phyloP scores from a whole-genome alignment of 2,113 vertebrate species.

The Origma solitaria region DNA sequence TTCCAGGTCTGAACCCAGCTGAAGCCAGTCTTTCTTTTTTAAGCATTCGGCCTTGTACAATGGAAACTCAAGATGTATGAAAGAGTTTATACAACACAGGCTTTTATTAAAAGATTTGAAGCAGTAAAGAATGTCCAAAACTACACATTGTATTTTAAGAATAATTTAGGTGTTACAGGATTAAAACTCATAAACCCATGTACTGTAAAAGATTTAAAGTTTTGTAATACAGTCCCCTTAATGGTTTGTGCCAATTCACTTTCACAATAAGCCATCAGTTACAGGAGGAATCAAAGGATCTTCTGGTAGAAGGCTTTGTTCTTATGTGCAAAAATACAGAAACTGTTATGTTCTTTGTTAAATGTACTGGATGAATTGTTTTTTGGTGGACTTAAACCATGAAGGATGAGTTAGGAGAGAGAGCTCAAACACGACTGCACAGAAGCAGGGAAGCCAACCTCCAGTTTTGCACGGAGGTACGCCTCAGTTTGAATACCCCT shows the following conservation, averaged over 20 bases:
- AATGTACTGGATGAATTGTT: not conserved
- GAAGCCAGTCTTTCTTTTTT: not conserved
- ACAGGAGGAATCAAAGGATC: not conserved
- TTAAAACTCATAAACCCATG: not conserved
- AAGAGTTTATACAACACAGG: not conserved
- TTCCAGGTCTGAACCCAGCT: not conserved
- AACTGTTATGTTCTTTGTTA: not conserved
- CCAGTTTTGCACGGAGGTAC: not conserved
- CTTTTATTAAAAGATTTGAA: conserved; percentile 10
- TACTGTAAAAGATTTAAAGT: not conserved
- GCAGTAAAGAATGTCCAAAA: not conserved
- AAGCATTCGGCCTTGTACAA: not conserved
- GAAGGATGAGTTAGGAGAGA: not conserved
- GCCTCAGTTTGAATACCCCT: not conserved
- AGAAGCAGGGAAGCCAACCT: not conserved
- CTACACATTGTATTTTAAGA: not conserved
- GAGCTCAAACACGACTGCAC: not conserved
- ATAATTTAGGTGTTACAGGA: conserved; percentile 5
- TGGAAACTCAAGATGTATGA: not conserved
- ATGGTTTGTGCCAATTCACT: not conserved
- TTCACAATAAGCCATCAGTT: not conserved
- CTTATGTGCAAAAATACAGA: not conserved
- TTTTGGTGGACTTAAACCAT: not conserved
- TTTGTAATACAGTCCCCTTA: not conserved
- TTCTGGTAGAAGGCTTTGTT: not conserved